Conservation (phyloP, 2,113 vertebrate species). For the Setophaga petechia region DNA sequence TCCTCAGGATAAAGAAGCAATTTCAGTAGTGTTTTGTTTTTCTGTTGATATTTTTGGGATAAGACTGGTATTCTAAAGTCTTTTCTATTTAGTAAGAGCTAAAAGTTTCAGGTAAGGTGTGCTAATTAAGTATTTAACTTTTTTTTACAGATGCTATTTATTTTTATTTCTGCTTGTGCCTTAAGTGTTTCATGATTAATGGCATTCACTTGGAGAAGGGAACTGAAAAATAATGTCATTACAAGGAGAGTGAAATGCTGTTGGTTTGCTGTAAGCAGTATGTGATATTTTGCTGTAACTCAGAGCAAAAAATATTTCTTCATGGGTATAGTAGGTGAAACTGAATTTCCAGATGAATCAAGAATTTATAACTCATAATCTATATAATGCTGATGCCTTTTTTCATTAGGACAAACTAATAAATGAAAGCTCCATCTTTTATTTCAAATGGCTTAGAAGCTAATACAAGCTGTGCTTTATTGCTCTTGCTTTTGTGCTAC, state of each 20-base stretch:
- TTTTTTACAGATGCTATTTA: constrained; percentile 25
- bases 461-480: neutral
- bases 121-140: neutral
- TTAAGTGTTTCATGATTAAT: constrained; percentile 6
- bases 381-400: neutral
- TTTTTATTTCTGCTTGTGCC: constrained; percentile 45
- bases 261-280: neutral
- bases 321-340: neutral
- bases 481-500: constrained; percentile 9
- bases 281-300: neutral
- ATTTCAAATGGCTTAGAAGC: neutral
- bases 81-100: neutral
- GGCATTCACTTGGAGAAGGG: neutral
- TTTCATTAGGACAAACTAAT: neutral
- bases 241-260: neutral
- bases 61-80: neutral
- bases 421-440: neutral
- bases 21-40: neutral
- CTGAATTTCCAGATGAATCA: neutral
- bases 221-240: neutral
- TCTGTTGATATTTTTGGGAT: neutral
- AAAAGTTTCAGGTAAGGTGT: neutral
- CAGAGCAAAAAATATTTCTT: neutral
- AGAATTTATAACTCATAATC: neutral
- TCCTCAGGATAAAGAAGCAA: neutral